Base-by-base conservation (phyloP, 2,113 vertebrate genomes). In the Chaetodon auriga region DNA sequence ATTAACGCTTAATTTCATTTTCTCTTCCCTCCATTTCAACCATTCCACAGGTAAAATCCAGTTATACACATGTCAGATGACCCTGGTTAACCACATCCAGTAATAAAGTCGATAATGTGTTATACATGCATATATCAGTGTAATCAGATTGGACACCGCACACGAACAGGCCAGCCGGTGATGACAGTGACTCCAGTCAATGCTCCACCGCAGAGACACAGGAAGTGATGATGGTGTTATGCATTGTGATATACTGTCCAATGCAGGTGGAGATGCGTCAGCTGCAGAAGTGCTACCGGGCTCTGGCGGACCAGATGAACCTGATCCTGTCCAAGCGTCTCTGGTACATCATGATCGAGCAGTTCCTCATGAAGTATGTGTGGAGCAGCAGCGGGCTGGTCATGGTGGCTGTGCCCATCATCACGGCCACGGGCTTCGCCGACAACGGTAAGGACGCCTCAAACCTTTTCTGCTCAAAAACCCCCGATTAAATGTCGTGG, bases 361-460 rank as follows among this genome's bases (percentile, higher is more conserved):
- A 99, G 91, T 99, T 99, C 94, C 95, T 99, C 88, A 99, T 99
- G 98, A 99, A 99, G 92, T 99, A 99, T 15, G 97, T 99, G 84
- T 99, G 98, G 98, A 99, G 98, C 83, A 89, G 96, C 92, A 94
- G 97, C 79, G 98, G 98, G 7, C 96, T 99, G 43, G 95, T 99
- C 84, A 99, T 99, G 98, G 98, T 99, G 0, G 98, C 98, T 15
- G 96, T 99, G 84, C 98, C 98, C n/a, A 99, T 99, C 92, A 99
- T 99, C 94, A 99, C 98, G 0, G 98, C 97, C 48, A 98, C 97
- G 0, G 98, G 97, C 88, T 99, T 97, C 89, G 98, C 98, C 43
- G 98, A 99, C 94, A 96, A 96, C 1, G 97, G 98, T 99, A 95
- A 62, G 78, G 46, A 46, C 15, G 10, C 30, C 45, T 9, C 3